These are phyloP conservation scores for Holotrichia oblita DNA, from an alignment of 1,140 invertebrate genomes.

Conservation along the genomic window DNA sequence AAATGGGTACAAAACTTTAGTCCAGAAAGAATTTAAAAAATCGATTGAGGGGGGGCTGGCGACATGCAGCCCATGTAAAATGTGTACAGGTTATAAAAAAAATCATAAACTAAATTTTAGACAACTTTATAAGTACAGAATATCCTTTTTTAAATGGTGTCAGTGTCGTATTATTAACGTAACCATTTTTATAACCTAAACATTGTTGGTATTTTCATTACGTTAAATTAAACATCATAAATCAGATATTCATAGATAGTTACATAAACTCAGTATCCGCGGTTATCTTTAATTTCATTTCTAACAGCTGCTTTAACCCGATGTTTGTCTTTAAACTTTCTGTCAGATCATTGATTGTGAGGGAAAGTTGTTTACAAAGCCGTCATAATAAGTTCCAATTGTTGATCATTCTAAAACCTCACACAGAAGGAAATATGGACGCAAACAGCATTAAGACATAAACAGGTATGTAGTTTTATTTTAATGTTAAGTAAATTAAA, in stretches of 20 bases:
- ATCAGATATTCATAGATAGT: neutral
- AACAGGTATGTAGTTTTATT: neutral
- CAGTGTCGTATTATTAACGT: too few relatives aligned
- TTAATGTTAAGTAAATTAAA: neutral
- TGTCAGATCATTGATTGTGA: neutral
- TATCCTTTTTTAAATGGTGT: too few relatives aligned
- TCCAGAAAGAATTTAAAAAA: too few relatives aligned
- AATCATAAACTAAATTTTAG: too few relatives aligned
- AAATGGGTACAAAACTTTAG: too few relatives aligned
- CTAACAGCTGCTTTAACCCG: neutral
- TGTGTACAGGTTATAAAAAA: too few relatives aligned
- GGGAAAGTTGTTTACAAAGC: slow-evolving; percentile 12
- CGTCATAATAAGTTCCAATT: neutral
- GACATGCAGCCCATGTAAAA: too few relatives aligned
- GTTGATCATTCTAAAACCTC: neutral
- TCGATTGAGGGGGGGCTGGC: too few relatives aligned
- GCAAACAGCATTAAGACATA: neutral
- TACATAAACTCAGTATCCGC: neutral
- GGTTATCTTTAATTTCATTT: neutral
- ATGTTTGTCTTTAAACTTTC: neutral
- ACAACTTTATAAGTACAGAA: too few relatives aligned
- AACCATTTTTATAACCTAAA: neutral
- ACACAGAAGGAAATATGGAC: neutral
- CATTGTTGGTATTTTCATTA: neutral
- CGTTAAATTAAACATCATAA: slow-evolving; percentile 3